Percentiles rank a stretch among this genome's conserved stretches.
Evolutionary conservation across 2,797 vertebrate species (phyloP).

Genomic region (Arrhamphus sclerolepis): DNA sequence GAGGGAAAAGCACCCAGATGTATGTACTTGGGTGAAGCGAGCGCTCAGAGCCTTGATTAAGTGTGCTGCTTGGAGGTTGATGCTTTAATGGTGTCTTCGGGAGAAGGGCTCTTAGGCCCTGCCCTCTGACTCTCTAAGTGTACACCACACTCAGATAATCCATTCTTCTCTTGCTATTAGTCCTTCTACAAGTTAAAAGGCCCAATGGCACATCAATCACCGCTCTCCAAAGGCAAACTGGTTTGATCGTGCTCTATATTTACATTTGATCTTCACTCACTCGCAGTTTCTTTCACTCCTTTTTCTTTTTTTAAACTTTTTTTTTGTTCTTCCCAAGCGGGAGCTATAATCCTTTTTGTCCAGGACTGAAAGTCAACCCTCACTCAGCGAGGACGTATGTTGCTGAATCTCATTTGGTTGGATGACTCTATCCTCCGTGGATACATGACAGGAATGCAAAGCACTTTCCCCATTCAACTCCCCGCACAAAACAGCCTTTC

Average conservation of each 20-base stretch:
- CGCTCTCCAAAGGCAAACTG: conserved; percentile 62
- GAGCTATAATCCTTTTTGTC: conserved; percentile 73
- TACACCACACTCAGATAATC: conserved; percentile 65
- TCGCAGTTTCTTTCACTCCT: conserved; percentile 28
- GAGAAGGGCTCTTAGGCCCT: conserved; percentile 53
- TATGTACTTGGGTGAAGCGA: conserved; percentile 44
- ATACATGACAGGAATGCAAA: conserved; percentile 74
- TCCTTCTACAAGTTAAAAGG: conserved; percentile 63
- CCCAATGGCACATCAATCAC: conserved; percentile 71
- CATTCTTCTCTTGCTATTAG: conserved; percentile 65
- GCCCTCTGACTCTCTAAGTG: conserved; percentile 61
- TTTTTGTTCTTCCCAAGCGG: conserved; percentile 26
- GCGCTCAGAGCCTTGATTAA: conserved; percentile 64
- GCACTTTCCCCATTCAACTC: conserved; percentile 59
- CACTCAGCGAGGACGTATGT: conserved; percentile 64
- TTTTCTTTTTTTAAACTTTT: conserved; percentile 26
- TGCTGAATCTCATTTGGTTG: conserved; percentile 74
- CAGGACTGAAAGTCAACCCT: conserved; percentile 71
- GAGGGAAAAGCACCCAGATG: conserved; percentile 57
- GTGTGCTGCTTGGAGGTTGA: conserved; percentile 57
- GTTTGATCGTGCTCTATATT: conserved; percentile 61
- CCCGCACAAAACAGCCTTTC: conserved; percentile 72
- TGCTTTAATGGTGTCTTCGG: conserved; percentile 66
- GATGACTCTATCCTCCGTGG: conserved; percentile 70
- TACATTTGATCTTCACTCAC: conserved; percentile 64